Evolutionary conservation across 2,113 vertebrate genomes (phyloP).

Genomic region (Seriola quinqueradiata): DNA sequence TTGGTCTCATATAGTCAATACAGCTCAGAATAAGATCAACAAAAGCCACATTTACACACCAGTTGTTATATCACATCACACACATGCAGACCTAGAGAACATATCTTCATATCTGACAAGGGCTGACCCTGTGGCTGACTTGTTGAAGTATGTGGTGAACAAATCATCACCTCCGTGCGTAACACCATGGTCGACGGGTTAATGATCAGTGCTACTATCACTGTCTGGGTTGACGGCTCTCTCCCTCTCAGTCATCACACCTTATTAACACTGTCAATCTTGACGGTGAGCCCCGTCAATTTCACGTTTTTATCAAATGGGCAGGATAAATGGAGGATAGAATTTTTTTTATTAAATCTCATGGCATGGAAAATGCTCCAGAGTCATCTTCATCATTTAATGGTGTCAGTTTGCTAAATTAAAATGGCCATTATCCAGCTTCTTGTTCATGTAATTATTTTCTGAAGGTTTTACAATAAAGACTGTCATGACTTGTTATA

Average conservation of each 20-base stretch:
- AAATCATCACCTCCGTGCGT: slow-evolving; percentile 27
- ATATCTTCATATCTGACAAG: slow-evolving; percentile 4
- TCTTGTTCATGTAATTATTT: slow-evolving; percentile 8
- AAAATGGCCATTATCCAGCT: slow-evolving; percentile 14
- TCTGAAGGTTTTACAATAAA: slow-evolving; percentile 10
- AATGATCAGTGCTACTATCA: slow-evolving; percentile 46
- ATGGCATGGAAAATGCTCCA: slow-evolving; percentile 2
- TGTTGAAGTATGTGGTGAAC: slow-evolving; percentile 13
- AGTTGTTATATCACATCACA: not conserved
- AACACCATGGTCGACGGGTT: slow-evolving; percentile 43
- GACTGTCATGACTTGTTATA: slow-evolving; percentile 1
- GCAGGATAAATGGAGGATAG: slow-evolving; percentile 5
- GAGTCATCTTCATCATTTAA: slow-evolving; percentile 36
- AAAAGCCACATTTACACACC: slow-evolving; percentile 1
- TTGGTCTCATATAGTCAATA: too few species aligned
- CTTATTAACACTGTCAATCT: slow-evolving; percentile 51
- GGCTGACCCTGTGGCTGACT: slow-evolving; percentile 10
- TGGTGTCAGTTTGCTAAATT: slow-evolving; percentile 32
- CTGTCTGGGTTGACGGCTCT: slow-evolving; percentile 29
- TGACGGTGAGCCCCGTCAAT: not conserved
- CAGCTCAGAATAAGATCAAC: not conserved
- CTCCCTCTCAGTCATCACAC: slow-evolving; percentile 34
- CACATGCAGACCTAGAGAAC: not conserved
- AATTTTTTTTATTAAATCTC: slow-evolving; percentile 28
- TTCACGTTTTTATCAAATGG: slow-evolving; percentile 26